These are phyloP conservation scores for Spialia ferax DNA, from an alignment of 2,888 invertebrate species.

Conservation along the genomic window DNA sequence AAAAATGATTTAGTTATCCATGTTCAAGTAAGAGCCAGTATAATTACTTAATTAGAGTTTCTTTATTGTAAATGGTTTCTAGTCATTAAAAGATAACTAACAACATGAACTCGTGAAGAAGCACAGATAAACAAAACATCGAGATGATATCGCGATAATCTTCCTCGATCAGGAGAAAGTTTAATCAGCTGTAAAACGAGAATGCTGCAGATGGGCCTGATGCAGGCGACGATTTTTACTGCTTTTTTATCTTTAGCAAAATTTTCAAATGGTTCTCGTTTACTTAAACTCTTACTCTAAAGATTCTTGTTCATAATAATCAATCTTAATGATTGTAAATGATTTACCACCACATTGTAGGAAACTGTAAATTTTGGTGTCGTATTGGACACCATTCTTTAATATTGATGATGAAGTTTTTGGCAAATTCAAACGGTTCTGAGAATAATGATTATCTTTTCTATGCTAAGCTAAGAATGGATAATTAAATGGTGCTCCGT, in stretches of 20 bases:
- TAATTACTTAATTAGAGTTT: not conserved
- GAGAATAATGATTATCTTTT: too few species aligned
- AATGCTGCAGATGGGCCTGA: slow-evolving; percentile 42
- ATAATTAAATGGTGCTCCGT: too few species aligned
- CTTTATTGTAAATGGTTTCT: not conserved
- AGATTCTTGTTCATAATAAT: not conserved
- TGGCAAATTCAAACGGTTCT: too few species aligned
- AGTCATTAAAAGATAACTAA: slow-evolving; percentile 21
- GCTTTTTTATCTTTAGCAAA: not conserved
- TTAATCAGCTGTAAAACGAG: slow-evolving; percentile 50
- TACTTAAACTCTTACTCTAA: not conserved
- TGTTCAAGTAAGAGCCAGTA: not conserved
- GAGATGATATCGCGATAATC: slow-evolving; percentile 46
- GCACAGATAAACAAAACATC: slow-evolving; percentile 23
- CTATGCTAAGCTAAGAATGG: too few species aligned
- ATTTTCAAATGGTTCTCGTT: too few species aligned
- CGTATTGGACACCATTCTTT: too few species aligned
- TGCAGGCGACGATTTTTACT: not conserved
- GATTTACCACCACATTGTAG: too few species aligned
- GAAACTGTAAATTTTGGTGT: too few species aligned
- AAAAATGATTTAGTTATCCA: not conserved
- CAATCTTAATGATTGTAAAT: too few species aligned
- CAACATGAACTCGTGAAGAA: slow-evolving; percentile 22
- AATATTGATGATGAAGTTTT: too few species aligned
- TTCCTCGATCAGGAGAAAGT: slow-evolving; percentile 57